Base-by-base conservation (phyloP, 2,888 invertebrate genomes). In the Anarsia innoxiella region DNA sequence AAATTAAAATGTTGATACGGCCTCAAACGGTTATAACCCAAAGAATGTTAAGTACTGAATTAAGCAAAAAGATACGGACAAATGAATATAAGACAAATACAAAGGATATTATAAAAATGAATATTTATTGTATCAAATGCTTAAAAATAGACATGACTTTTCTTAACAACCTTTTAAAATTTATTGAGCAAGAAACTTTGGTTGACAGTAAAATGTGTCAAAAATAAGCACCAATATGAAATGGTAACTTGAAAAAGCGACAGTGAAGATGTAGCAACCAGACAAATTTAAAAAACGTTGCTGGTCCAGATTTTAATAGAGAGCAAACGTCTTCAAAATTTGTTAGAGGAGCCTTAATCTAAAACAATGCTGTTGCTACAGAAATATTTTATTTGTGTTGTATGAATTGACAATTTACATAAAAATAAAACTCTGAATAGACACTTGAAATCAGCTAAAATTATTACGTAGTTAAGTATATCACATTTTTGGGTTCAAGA, bases 161-260 rank as follows among this genome's bases (percentile, higher is more conserved):
- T 50, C 56, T 52, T 45, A 59, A 48, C 57, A 54, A 51, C 55
- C 32, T 54, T 56, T 56, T n/a, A n/a, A 56, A 48, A 45, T 40
- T 54, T 40, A 66, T 66, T 71, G 66, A 71, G 70, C 71, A 69
- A 63, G 39, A 31, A 56, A 61, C 78, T 78, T 78, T 76, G 75
- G 76, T 69, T 58, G 59, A 66, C 48, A 62, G 53, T 53, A 52
- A 59, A 61, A 56, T 59, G 59, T 27, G 12, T 12, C 5, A 51
- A 46, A 44, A 45, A 53, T 49, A 49, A 45, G 44, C 47, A 51
- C 51, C 44, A 52, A 49, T 26, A 44, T 40, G 47, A 53, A 60
- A 48, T 56, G 64, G 65, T 66, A 69, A 68, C 64, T 57, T 51
- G 62, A 49, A 56, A 11, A 71, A 71, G 75, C 72, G 68, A 75